phyloP scores from a whole-genome alignment of 2,113 vertebrate genomes.

The Bubalus kerabau region DNA sequence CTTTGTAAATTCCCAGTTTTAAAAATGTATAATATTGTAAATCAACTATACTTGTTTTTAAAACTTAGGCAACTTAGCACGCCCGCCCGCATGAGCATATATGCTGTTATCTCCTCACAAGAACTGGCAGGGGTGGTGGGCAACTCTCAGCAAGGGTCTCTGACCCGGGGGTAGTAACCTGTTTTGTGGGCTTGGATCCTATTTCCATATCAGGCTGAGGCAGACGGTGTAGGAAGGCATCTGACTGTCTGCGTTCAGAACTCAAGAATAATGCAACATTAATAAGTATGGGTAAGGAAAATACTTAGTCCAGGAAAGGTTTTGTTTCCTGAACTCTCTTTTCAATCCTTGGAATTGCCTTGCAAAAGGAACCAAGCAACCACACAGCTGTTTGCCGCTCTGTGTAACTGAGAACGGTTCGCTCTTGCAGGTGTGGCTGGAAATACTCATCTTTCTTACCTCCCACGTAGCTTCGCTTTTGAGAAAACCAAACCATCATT shows the following conservation, averaged over 20 bases:
- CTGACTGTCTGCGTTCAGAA: neutral
- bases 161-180: neutral
- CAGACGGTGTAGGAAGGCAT: neutral
- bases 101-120: neutral
- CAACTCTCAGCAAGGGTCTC: neutral
- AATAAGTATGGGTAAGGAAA: neutral
- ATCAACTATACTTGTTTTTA: neutral
- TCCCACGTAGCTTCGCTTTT: neutral
- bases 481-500: neutral
- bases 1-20: neutral
- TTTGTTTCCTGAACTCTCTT: neutral
- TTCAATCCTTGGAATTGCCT: neutral
- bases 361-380: neutral
- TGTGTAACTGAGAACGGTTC: fast-evolving
- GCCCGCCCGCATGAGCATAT: fast-evolving
- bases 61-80: neutral
- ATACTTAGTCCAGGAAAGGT: neutral
- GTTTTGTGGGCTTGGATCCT: neutral
- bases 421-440: neutral
- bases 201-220: neutral
- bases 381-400: neutral
- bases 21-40: neutral
- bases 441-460: neutral
- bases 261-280: neutral
- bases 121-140: neutral